phyloP scores from a whole-genome alignment of 2,888 invertebrate genomes.

The Stramonita haemastoma region DNA sequence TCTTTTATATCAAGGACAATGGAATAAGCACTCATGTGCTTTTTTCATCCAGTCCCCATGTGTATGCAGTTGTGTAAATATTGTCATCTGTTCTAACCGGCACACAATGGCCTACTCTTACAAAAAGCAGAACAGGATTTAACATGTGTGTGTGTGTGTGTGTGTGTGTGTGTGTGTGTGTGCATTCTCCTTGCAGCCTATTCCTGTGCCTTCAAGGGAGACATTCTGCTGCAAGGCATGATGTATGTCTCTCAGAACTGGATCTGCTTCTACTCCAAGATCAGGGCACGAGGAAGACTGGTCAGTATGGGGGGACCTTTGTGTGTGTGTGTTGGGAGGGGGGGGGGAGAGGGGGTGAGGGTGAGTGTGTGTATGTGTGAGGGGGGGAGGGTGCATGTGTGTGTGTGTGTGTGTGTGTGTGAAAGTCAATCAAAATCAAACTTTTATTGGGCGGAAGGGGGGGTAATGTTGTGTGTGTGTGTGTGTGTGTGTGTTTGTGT shows the following conservation, averaged over 20 bases:
- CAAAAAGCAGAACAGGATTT: too few species aligned
- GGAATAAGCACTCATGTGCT: too few species aligned
- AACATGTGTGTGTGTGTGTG: too few species aligned
- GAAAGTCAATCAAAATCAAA: too few species aligned
- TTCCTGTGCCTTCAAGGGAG: constrained; percentile 94
- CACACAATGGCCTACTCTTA: too few species aligned
- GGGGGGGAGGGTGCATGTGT: not conserved
- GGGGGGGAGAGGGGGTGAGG: too few species aligned
- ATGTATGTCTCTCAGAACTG: constrained; percentile 95
- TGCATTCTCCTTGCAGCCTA: constrained; percentile 80
- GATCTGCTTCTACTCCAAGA: constrained; percentile 97
- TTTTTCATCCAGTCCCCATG: too few species aligned
- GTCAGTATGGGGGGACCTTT: constrained; percentile 79
- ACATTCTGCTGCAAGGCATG: constrained; percentile 94
- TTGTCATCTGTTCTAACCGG: too few species aligned
- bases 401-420: not conserved
- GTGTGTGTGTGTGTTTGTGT: not conserved
- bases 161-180: too few species aligned
- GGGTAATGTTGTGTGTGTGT: not conserved
- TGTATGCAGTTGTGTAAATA: too few species aligned
- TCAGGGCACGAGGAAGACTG: constrained; percentile 95
- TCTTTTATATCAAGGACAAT: too few species aligned
- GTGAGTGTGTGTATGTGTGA: not conserved
- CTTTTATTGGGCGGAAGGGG: not conserved
- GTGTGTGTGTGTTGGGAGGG: too few species aligned